Conservation (phyloP, 2,797 vertebrate genomes). For the Neosilurus hyrtlii region DNA sequence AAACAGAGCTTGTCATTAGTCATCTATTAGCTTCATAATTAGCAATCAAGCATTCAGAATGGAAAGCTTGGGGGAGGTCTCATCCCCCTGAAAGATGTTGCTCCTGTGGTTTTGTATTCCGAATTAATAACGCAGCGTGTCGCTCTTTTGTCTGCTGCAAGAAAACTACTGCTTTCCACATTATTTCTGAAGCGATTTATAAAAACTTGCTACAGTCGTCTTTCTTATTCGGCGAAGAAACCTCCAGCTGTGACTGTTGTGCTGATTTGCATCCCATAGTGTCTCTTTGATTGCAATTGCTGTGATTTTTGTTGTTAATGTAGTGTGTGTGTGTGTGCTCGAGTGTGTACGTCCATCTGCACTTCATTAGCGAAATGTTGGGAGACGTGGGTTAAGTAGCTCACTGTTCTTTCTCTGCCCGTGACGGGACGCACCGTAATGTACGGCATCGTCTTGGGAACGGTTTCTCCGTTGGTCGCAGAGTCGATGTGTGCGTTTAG, state of each 20-base stretch:
- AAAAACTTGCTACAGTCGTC: neutral
- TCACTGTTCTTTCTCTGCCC: slow-evolving; percentile 10
- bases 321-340: neutral
- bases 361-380: slow-evolving; percentile 34
- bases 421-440: slow-evolving; percentile 22
- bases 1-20: neutral
- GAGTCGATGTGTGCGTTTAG: slow-evolving; percentile 36
- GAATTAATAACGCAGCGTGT: neutral
- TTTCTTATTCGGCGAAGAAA: neutral
- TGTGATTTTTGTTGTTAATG: neutral
- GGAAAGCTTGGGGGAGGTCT: neutral
- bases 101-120: neutral
- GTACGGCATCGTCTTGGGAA: slow-evolving; percentile 45
- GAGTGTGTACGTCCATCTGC: slow-evolving; percentile 8
- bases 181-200: neutral
- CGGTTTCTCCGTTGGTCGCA: slow-evolving; percentile 20
- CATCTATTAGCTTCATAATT: neutral
- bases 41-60: neutral
- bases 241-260: neutral
- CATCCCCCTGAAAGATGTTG: neutral
- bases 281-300: slow-evolving; percentile 14
- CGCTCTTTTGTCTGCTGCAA: neutral
- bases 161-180: neutral
- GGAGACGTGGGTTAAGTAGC: slow-evolving; percentile 15
- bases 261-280: slow-evolving; percentile 17